Evolutionary conservation across 92 coral and sea anemone species (phyloP).

Genomic region (Pocillopora meandrina): DNA sequence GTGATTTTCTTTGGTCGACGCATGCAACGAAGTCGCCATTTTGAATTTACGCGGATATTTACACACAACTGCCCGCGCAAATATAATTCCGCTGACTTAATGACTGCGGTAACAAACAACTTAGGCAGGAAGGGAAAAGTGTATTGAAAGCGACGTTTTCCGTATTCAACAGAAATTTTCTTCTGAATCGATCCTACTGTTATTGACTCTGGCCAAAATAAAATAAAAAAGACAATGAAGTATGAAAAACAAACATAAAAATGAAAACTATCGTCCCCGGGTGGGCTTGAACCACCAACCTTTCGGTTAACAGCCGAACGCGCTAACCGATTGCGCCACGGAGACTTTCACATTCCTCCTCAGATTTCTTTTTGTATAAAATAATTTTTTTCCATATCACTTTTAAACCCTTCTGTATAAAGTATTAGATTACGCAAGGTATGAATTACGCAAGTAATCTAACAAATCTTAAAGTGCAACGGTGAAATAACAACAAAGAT

Average conservation of each 20-base stretch:
- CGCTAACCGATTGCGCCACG: constrained; percentile 99
- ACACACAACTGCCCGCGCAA: neutral
- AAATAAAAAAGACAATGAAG: neutral
- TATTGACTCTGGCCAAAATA: neutral
- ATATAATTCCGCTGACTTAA: constrained; percentile 22
- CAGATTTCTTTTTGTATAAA: neutral
- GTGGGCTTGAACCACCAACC: constrained; percentile 99
- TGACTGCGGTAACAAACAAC: neutral
- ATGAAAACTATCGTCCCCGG: constrained; percentile 81
- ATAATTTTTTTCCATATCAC: neutral
- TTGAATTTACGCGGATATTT: constrained; percentile 41
- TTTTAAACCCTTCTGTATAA: neutral
- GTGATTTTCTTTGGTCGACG: no score
- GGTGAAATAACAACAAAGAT: no score
- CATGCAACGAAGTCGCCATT: constrained; percentile 18
- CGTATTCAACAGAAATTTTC: neutral
- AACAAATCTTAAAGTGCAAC: no score
- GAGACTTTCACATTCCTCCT: constrained; percentile 19
- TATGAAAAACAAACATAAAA: neutral
- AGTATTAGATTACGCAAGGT: no score
- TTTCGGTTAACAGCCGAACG: constrained; percentile 99
- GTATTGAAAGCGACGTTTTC: neutral
- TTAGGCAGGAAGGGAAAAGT: neutral
- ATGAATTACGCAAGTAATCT: no score
- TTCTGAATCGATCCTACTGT: neutral